Percentiles rank a stretch among this genome's conserved stretches.
Evolutionary conservation across 2,113 vertebrate genomes (phyloP).

Genomic region (Chaetura pelagica): DNA sequence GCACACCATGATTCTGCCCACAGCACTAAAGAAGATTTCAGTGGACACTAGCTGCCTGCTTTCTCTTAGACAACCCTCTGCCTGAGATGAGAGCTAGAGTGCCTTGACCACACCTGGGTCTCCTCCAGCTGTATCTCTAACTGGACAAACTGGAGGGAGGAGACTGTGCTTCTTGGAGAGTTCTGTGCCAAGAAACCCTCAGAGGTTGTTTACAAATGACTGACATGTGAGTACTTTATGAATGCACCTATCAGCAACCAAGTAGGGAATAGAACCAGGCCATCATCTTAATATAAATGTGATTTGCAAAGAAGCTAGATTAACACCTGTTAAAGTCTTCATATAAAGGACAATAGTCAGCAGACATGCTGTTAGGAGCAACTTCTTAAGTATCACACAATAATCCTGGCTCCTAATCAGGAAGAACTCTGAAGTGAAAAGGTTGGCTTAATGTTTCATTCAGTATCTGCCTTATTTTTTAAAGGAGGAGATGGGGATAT

Average conservation of each 20-base stretch:
- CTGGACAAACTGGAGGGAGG: background rate
- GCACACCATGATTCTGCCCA: background rate
- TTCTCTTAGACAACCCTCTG: background rate
- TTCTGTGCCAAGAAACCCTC: background rate
- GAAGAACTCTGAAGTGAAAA: background rate
- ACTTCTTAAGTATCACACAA: background rate
- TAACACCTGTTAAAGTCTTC: background rate
- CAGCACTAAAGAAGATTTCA: background rate
- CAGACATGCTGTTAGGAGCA: background rate
- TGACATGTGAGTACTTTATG: background rate
- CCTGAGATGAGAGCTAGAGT: background rate
- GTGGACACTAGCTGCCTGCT: background rate
- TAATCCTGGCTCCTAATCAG: background rate
- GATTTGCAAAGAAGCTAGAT: background rate
- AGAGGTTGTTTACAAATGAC: background rate
- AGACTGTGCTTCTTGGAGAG: background rate
- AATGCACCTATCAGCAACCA: background rate
- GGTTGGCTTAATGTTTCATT: background rate
- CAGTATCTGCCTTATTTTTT: background rate
- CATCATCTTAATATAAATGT: background rate
- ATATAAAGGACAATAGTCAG: background rate
- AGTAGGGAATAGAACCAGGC: fast-evolving
- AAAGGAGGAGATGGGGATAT: background rate
- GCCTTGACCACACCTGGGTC: background rate
- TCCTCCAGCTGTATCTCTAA: background rate